These are phyloP conservation scores for Ceratoteleas bidentatus DNA, from an alignment of 1,140 invertebrate species.

Conservation along the genomic window DNA sequence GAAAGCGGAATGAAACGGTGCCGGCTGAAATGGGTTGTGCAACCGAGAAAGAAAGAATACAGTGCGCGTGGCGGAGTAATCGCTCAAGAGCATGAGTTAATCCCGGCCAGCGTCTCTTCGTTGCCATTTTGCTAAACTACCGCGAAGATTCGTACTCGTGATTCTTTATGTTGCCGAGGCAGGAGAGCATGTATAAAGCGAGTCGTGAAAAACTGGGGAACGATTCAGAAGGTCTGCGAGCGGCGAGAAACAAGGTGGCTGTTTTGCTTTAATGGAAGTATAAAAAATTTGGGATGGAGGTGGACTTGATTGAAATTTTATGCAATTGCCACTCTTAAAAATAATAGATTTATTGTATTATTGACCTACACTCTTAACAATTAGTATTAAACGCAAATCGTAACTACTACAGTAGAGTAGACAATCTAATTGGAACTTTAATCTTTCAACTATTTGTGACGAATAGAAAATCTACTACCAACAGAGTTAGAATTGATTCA, in stretches of 20 bases:
- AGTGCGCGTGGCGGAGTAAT: constrained; percentile 70
- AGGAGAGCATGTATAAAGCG: constrained; percentile 34
- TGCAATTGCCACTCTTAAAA: no score
- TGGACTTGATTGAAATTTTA: neutral
- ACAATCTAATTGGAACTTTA: no score
- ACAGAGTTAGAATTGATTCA: no score
- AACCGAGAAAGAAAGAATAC: constrained; percentile 37
- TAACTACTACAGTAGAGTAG: no score
- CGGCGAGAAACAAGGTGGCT: constrained; percentile 19
- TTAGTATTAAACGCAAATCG: no score
- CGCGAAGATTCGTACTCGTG: constrained; percentile 44
- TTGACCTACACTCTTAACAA: no score
- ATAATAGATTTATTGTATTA: no score
- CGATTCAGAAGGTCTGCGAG: constrained; percentile 28
- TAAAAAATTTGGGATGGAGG: no score
- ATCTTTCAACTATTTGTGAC: no score
- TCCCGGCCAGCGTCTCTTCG: constrained; percentile 45
- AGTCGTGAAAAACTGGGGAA: constrained; percentile 31
- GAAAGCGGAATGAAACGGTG: constrained; percentile 30
- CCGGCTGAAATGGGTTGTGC: constrained; percentile 38
- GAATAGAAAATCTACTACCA: no score
- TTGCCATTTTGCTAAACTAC: constrained; percentile 53
- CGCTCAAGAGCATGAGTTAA: constrained; percentile 71
- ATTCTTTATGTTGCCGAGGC: constrained; percentile 45
- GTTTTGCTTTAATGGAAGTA: neutral